phyloP scores from a whole-genome alignment of 2,113 vertebrate species.

The Etheostoma cragini region DNA sequence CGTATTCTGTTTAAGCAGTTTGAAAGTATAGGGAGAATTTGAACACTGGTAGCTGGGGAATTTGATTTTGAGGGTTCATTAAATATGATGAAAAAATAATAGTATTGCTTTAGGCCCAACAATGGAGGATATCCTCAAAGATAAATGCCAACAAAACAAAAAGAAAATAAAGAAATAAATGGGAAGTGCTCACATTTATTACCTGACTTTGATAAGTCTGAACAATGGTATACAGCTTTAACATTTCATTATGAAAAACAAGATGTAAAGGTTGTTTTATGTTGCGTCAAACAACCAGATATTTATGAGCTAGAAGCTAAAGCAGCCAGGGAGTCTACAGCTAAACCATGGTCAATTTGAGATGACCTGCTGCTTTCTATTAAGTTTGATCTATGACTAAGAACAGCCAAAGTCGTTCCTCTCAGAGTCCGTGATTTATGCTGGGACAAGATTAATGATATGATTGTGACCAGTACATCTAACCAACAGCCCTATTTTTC shows the following conservation, averaged over 20 bases:
- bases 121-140: conserved; percentile 8
- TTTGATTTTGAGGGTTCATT: conserved; percentile 45
- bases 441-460: conserved; percentile 60
- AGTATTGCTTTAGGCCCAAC: conserved; percentile 3
- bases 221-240: conserved; percentile 15
- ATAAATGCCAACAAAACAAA: conserved; percentile 12
- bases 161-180: neutral
- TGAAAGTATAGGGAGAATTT: neutral
- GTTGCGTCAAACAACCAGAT: conserved; percentile 20
- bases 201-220: conserved; percentile 6
- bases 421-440: conserved; percentile 64
- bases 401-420: conserved; percentile 45
- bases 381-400: conserved; percentile 70
- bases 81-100: neutral
- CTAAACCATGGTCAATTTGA: conserved; percentile 52
- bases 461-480: conserved; percentile 44
- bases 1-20: neutral
- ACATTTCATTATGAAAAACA: conserved; percentile 26
- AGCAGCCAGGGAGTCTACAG: conserved; percentile 40
- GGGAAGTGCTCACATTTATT: conserved; percentile 9
- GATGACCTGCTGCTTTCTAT: conserved; percentile 76
- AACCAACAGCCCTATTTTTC: conserved; percentile 40
- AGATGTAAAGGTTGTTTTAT: conserved; percentile 30
- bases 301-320: conserved; percentile 53
- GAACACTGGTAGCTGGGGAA: neutral